Base-by-base conservation (phyloP, 2,888 invertebrate species). In the Ornithoptera alexandrae region DNA sequence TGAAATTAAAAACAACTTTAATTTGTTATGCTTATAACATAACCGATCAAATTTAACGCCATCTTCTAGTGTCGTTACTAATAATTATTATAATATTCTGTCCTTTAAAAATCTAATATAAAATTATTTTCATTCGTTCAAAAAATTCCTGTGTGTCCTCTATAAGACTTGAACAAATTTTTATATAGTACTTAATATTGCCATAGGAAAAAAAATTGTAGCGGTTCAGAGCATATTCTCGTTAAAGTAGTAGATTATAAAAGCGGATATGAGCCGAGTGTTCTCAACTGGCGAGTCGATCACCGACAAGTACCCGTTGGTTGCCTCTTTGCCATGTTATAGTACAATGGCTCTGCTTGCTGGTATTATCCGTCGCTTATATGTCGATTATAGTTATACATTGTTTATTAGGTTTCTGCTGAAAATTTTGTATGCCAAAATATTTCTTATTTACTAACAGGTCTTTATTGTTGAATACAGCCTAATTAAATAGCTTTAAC, bases 181-280 rank as follows among this genome's bases (percentile, higher is more conserved):
- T 39, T 39, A 39, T 10, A 0, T 39, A 39, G 18, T 1, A 46
- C 46, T 46, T 10, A 12, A 15, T 15, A 50, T 5, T 17, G 2
- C 17, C 18, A 50, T 50, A 50, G 18, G 15, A 15, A 15, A 15
- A 15, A 15, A 15, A 15, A 18, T 15, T 15, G 50, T 50, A 17
- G 22, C 18, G 12, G 30, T 46, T n/a, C 46, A 68, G 65, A 71
- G 72, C 72, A 72, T 72, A 71, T 50, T 64, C 60, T 69, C 72
- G 72, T 71, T 74, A 73, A 75, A 79, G 79, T 78, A 81, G 78
- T 78, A 77, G 77, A 76, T 79, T 84, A 76, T 79, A 78, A 83
- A 80, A 81, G 82, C 78, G 85, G 86, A 86, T 87, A 87, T 81
- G 83, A 78, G 89, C 85, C 81, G 87, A 89, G 89, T 84, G 83